A percentile compares a stretch with the other conserved stretches of the same genome.
Conservation (phyloP, 2,113 vertebrate genomes). For the Neodon shergylaensis region DNA sequence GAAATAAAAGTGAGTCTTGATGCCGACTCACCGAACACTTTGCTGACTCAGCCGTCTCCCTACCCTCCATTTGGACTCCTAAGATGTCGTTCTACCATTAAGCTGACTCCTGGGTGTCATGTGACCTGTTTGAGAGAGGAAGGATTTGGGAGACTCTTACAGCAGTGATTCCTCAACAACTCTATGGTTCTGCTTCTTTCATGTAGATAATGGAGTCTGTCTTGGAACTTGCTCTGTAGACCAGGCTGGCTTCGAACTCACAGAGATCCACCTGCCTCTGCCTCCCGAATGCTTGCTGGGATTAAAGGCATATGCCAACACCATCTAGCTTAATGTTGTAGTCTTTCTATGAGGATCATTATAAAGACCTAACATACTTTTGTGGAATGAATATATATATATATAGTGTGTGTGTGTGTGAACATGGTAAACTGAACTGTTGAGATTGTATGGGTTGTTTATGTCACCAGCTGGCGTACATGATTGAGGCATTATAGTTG, state of each 20-base stretch:
- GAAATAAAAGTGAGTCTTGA: neutral
- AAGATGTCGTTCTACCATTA: neutral
- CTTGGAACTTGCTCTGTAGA: no score
- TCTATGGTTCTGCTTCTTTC: neutral
- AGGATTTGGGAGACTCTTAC: neutral
- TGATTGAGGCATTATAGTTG: no score
- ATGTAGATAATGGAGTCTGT: neutral
- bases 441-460: no score
- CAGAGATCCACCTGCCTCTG: no score
- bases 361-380: neutral
- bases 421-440: no score
- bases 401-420: no score
- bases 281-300: no score
- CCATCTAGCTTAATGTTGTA: neutral
- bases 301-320: no score
- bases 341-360: slow-evolving; percentile 7
- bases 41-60: neutral
- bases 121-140: neutral
- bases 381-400: neutral
- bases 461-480: no score
- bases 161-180: neutral
- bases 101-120: neutral
- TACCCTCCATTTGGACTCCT: neutral
- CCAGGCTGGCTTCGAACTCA: no score
- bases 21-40: neutral